Conservation (phyloP, 2,797 vertebrate genomes). For the Leptatherina wallacei region DNA sequence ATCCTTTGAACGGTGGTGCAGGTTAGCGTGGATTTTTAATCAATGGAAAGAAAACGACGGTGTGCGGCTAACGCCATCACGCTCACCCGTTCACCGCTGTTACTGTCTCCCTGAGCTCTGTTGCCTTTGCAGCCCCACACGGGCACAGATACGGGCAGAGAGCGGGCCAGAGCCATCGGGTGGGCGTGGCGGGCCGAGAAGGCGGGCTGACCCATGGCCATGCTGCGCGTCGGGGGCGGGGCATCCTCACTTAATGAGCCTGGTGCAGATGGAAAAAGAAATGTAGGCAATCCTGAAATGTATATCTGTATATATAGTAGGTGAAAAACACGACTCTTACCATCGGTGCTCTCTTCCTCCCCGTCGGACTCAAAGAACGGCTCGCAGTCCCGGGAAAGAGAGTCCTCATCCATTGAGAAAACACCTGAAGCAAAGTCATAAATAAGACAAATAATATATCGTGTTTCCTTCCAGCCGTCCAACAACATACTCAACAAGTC, state of each 20-base stretch:
- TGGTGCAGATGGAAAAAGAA: constrained; percentile 18
- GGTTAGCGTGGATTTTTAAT: no score
- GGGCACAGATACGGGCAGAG: constrained; percentile 90
- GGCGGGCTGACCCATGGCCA: constrained; percentile 72
- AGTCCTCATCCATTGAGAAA: constrained; percentile 94
- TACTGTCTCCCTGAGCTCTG: constrained; percentile 67
- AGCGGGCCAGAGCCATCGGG: constrained; percentile 88
- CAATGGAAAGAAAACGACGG: no score
- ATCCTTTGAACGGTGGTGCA: no score
- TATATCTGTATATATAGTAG: rapidly evolving
- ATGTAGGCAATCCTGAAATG: rapidly evolving
- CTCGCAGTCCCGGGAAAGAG: constrained; percentile 89
- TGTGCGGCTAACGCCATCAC: no score
- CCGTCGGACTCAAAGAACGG: constrained; percentile 93
- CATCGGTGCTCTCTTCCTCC: constrained; percentile 93
- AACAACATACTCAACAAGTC: no score
- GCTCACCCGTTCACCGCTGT: constrained; percentile 78
- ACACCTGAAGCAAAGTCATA: constrained; percentile 79
- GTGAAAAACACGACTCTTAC: constrained; percentile 66
- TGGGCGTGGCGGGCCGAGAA: constrained; percentile 70
- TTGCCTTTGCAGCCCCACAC: constrained; percentile 87
- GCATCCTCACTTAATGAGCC: constrained; percentile 90
- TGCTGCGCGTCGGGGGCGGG: constrained; percentile 78
- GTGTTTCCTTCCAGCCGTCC: not conserved
- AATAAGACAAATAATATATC: not conserved